Evolutionary conservation across 2,888 invertebrate genomes (phyloP).

Genomic region (Caenorhabditis japonica): DNA sequence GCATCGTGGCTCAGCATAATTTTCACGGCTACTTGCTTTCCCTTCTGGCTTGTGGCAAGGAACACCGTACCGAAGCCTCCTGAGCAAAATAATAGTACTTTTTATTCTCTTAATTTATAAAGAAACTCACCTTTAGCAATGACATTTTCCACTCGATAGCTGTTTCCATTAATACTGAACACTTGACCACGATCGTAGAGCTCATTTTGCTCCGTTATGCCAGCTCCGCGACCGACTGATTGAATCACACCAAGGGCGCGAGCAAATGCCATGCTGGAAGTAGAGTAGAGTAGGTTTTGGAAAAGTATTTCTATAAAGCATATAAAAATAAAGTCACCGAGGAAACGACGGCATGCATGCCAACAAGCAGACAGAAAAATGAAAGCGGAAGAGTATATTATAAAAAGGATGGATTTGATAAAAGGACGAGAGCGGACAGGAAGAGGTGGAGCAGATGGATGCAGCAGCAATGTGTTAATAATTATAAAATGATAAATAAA

Average conservation of each 20-base stretch:
- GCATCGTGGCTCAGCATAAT: slow-evolving; percentile 50
- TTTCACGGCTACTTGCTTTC: slow-evolving; percentile 44
- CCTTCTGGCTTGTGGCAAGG: slow-evolving; percentile 37
- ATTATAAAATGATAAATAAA: no score
- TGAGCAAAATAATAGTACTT: slow-evolving; percentile 2
- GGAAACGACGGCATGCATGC: slow-evolving; percentile 5
- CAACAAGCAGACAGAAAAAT: not conserved
- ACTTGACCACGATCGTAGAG: slow-evolving; percentile 52
- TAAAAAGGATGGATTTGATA: slow-evolving; percentile 26
- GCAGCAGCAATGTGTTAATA: no score
- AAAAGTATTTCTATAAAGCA: not conserved
- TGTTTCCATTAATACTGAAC: slow-evolving; percentile 44
- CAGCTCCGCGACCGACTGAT: slow-evolving; percentile 48
- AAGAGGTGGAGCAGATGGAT: slow-evolving; percentile 16
- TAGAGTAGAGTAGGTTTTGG: no score
- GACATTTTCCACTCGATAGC: slow-evolving; percentile 47
- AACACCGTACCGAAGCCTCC: slow-evolving; percentile 52
- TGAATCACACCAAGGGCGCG: slow-evolving; percentile 55
- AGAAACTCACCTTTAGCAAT: slow-evolving; percentile 42
- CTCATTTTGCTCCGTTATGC: slow-evolving; percentile 44
- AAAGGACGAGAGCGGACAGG: not conserved
- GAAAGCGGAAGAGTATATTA: slow-evolving; percentile 12
- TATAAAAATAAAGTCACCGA: slow-evolving; percentile 10
- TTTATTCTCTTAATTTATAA: no score
- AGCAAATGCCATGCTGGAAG: slow-evolving; percentile 55